Percentiles rank a stretch among this genome's conserved stretches.
Evolutionary conservation across 2,888 invertebrate species (phyloP).

Genomic region (Erebia epiphron): DNA sequence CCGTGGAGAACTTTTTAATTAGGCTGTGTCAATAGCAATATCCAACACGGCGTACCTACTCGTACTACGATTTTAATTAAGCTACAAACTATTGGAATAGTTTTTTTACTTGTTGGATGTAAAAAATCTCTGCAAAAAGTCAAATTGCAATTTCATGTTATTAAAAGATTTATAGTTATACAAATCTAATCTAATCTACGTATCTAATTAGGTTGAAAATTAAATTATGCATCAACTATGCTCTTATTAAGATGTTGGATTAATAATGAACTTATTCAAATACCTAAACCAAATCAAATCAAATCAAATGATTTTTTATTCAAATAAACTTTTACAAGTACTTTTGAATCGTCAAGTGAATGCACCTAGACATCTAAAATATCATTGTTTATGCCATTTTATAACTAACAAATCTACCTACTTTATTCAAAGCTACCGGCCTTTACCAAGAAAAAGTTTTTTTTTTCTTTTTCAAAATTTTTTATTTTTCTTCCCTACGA

Average conservation of each 20-base stretch:
- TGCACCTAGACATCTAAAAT: not conserved
- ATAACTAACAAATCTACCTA: no score
- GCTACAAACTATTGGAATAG: not conserved
- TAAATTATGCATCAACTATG: not conserved
- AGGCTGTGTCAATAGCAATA: slow-evolving; percentile 20
- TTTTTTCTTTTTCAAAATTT: no score
- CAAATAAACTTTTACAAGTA: no score
- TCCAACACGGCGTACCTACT: not conserved
- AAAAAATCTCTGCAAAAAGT: not conserved
- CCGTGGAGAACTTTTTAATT: slow-evolving; percentile 24
- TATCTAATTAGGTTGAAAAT: not conserved
- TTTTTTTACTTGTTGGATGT: not conserved
- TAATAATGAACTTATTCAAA: not conserved
- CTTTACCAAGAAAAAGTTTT: no score
- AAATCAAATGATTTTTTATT: no score
- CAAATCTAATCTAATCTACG: not conserved
- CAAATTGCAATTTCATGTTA: slow-evolving; percentile 8
- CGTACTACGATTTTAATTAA: slow-evolving; percentile 7
- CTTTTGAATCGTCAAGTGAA: no score
- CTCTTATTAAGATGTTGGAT: not conserved
- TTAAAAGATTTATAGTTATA: slow-evolving; percentile 2
- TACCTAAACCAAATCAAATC: no score
- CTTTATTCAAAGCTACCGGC: no score
- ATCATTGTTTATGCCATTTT: no score
- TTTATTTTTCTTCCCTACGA: no score